Evolutionary conservation across 2,888 invertebrate genomes (phyloP), one percentile per base, ranked within the genome.

Genomic region (Sphaerophoria taeniata): DNA sequence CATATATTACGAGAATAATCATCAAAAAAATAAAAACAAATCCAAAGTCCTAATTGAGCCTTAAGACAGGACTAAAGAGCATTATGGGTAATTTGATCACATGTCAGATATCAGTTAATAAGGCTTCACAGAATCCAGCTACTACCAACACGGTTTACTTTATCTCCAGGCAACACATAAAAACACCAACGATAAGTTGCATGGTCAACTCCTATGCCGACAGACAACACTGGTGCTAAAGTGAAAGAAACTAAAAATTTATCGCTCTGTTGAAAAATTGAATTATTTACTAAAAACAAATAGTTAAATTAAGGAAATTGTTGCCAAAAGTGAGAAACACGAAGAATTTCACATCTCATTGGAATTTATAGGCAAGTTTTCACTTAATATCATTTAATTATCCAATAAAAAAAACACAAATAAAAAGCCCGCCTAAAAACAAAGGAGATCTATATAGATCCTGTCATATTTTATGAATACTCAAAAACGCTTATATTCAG

Each of bases 61-160:
- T 24, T n/a, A 47, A 67, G 24, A 61, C 43, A 69, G 61, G 63
- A 56, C 82, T 39, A 14, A 31, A 51, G 39, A 51, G 76, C 61
- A 77, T 73, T 73, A 69, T 67, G 43, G 47, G 69, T 69, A 73
- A 82, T 81, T 81, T 75, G 70, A 75, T 70, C 73, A 56, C 55
- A 53, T 53, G 6, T 36, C 61, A 47, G 61, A 77, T 73, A 61
- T 61, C 61, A 39, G 72, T 73, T n/a, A n/a, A 67, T 61, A 69
- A 55, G 72, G n/a, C n/a, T n/a, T n/a, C 33, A 55, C 45, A 39
- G 47, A 55, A 49, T 39, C 67, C 7, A 24, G 9, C n/a, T 9
- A 43, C 33, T 34, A 36, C 24, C 31, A 12, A 0, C 24, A 60
- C 16, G 43, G 60, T 56, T 36, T 49, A 14, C 31, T 6, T 24